Percentiles rank a stretch among this genome's conserved stretches.
These are phyloP conservation scores for Drosophila tristis DNA, from an alignment of 1,140 invertebrate genomes.

Conservation along the genomic window DNA sequence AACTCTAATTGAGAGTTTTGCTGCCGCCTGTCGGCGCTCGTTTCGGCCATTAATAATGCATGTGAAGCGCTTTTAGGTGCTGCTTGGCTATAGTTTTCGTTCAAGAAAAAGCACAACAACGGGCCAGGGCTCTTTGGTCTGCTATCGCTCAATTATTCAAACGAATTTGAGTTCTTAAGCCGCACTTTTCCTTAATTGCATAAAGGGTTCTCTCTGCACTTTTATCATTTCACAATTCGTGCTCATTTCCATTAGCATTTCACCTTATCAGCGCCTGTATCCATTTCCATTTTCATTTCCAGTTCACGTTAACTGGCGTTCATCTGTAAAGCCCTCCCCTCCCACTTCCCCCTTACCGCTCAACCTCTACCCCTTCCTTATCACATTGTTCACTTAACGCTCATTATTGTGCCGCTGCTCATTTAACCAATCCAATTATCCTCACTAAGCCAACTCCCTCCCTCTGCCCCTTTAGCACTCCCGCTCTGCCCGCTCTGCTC, in stretches of 20 bases:
- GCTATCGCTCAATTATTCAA: neutral
- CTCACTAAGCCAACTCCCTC: conserved; percentile 32
- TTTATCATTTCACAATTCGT: too few relatives aligned
- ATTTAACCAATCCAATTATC: conserved; percentile 58
- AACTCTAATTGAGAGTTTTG: conserved; percentile 34
- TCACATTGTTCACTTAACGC: conserved; percentile 52
- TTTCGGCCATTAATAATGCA: conserved; percentile 39
- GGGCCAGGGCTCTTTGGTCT: neutral
- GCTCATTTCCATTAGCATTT: too few relatives aligned
- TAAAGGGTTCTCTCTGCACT: neutral
- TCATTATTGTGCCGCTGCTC: conserved; percentile 54
- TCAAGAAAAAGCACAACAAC: neutral
- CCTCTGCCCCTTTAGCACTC: neutral
- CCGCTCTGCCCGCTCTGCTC: conserved; percentile 7
- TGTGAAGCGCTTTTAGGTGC: conserved; percentile 3
- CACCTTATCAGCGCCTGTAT: too few relatives aligned
- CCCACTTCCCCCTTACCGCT: conserved; percentile 26
- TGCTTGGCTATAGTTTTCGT: neutral
- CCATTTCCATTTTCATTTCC: too few relatives aligned
- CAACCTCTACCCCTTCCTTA: neutral
- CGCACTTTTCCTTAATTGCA: neutral
- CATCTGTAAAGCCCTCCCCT: conserved; percentile 14
- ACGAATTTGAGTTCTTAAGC: neutral
- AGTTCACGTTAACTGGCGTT: too few relatives aligned
- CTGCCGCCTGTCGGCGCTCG: conserved; percentile 8